phyloP scores from a whole-genome alignment of 1,140 invertebrate genomes.

The Portunus trituberculatus region DNA sequence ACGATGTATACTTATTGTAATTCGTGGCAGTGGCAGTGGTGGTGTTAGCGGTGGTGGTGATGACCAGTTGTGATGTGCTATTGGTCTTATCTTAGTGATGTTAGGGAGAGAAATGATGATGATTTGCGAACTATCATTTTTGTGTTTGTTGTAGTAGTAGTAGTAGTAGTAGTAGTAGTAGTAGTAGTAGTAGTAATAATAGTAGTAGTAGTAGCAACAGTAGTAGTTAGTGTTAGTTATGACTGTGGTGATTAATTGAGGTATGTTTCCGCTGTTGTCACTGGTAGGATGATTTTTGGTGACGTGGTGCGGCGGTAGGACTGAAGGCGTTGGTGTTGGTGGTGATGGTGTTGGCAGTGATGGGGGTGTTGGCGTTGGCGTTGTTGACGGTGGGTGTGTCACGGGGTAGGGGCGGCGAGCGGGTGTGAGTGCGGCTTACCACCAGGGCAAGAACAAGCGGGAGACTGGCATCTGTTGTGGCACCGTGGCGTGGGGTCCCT shows the following conservation, averaged over 20 bases:
- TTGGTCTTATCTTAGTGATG: not conserved
- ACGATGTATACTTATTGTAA: no score
- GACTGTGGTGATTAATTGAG: not conserved
- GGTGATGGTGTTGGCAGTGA: not conserved
- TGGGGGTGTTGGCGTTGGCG: not conserved
- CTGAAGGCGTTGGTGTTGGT: not conserved
- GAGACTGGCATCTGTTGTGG: not conserved
- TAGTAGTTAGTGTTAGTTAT: not conserved
- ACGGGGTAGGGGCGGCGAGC: not conserved
- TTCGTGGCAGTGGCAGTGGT: not conserved
- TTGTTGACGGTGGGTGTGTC: not conserved
- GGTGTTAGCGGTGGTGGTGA: not conserved
- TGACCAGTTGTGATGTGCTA: not conserved
- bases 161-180: constrained; percentile 44
- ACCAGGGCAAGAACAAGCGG: not conserved
- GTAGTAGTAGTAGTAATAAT: constrained; percentile 25
- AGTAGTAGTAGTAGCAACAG: not conserved
- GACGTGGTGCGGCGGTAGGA: not conserved
- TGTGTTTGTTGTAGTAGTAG: not conserved
- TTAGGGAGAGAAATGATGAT: not conserved
- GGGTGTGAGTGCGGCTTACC: not conserved
- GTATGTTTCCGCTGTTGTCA: not conserved
- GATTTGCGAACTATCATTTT: not conserved
- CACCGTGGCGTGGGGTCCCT: not conserved
- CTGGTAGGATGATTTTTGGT: not conserved